These are phyloP conservation scores for Hydrolagus colliei DNA, from an alignment of 2,797 vertebrate genomes.

Conservation along the genomic window DNA sequence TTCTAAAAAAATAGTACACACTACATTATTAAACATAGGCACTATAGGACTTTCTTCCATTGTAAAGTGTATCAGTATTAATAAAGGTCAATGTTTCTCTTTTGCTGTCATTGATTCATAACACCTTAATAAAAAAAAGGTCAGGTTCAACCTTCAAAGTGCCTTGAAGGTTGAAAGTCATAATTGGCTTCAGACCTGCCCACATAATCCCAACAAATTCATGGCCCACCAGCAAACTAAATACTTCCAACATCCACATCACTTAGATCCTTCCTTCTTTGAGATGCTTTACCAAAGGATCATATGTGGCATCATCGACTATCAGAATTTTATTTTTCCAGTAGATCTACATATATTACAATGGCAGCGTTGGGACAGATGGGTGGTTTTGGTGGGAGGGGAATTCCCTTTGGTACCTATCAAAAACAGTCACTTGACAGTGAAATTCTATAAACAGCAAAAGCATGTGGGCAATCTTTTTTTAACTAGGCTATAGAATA, in stretches of 20 bases:
- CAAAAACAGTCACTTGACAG: too few species aligned
- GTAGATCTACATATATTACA: background rate
- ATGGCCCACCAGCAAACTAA: background rate
- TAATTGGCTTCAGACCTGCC: background rate
- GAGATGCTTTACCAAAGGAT: background rate
- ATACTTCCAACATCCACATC: background rate
- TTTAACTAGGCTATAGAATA: background rate
- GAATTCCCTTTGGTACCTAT: background rate
- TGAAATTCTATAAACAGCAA: too few species aligned
- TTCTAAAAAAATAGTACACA: background rate
- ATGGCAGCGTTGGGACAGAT: background rate
- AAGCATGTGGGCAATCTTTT: too few species aligned
- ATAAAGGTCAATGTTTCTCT: slow-evolving; percentile 9
- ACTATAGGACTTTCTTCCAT: background rate
- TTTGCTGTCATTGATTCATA: background rate
- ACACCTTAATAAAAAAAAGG: background rate
- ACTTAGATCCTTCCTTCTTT: background rate
- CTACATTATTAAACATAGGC: background rate
- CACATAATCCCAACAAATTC: background rate
- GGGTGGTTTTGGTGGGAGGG: too few species aligned
- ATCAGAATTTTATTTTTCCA: background rate
- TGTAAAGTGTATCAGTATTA: background rate
- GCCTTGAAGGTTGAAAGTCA: background rate
- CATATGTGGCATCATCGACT: background rate
- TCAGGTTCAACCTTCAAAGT: slow-evolving; percentile 24